Base-by-base conservation (phyloP, 1,140 invertebrate species). In the Notospermus geniculatus region DNA sequence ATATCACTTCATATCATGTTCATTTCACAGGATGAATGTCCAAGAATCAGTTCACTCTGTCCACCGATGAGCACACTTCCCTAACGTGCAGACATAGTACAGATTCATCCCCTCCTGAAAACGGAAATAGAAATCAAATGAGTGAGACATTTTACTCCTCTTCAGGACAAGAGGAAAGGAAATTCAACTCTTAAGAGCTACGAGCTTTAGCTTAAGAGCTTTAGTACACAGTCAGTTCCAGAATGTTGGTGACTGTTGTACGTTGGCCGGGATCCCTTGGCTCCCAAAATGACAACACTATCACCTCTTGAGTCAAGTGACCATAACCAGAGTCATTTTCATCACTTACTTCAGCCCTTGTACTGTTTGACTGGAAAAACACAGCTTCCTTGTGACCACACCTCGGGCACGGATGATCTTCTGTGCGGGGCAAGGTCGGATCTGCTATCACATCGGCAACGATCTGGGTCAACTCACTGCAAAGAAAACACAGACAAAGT, bases 391-490 rank as follows among this genome's bases (percentile, higher is more conserved):
- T 85, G 73, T 97, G 89, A 54, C 87, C 87, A 82, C 97, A 99
- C 79, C 94, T 93, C 11, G 95, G 95, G 83, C 97, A 99, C 27
- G 92, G 91, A 83, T 99, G 97, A 75, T 99, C 95, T 77, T 97
- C 95, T 1, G 97, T 98, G 66, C 95, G 87, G 9, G 97, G 97
- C 61, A 99, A 82, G 17, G 97, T 99, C 22, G 97, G 97, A 80
- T 99, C 97, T 32, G 94, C 95, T 64, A 98, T 93, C 0, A 98
- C 95, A 81, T 99, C 97, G 4, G 93, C 90, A 50, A 97, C 93
- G 71, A 99, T 98, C 80, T 98, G 95, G 0, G 95, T 98, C 60
- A 99, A 82, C 83, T 98, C 96, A 82, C 91, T 92, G 72, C 67
- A 83, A 83, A 72, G 5, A 50, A 7, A 50, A 27, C 4, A 50